Base-by-base conservation (phyloP, 1,140 invertebrate species). In the Panulirus ornatus region DNA sequence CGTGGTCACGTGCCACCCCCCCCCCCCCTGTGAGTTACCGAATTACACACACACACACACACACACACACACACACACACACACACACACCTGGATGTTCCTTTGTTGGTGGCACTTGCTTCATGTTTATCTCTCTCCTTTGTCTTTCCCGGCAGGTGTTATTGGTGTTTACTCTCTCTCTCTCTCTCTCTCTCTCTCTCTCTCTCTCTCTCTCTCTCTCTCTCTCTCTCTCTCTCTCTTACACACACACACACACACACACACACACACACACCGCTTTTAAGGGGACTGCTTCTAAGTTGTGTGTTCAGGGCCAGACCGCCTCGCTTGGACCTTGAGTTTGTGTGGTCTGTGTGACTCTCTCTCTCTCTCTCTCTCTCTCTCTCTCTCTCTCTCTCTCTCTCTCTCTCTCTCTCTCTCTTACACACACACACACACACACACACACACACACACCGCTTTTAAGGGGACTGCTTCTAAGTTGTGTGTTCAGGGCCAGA, bases 131-230 rank as follows among this genome's bases (percentile, higher is more conserved):
- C 70, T 73, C 70, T 73, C 70, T 73, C 70, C 42, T n/a, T 38
- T 73, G 34, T 73, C 70, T 73, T 38, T 73, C 70, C 42, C 70
- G 36, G 14, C 42, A n/a, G n/a, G n/a, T n/a, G n/a, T n/a, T n/a
- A n/a, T n/a, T n/a, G n/a, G n/a, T n/a, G n/a, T n/a, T n/a, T n/a
- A n/a, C n/a, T n/a, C n/a, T n/a, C n/a, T n/a, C n/a, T n/a, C n/a
- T n/a, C n/a, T 63, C 58, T 63, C 58, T 73, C 70, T 63, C 58
- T 63, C 58, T 63, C 58, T 63, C 58, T 63, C 58, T 63, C 58
- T 63, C 58, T 63, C 58, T 63, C 58, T 63, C 58, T 63, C 58
- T 63, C 58, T 63, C 58, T 63, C 58, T 63, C 58, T 8, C 22
- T 11, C 9, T 58, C 2, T 8, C 19, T 8, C 2, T 63, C 27